Percentiles rank a stretch among this genome's conserved stretches.
phyloP scores from a whole-genome alignment of 2,888 invertebrate species.

The Uropetala carovei region DNA sequence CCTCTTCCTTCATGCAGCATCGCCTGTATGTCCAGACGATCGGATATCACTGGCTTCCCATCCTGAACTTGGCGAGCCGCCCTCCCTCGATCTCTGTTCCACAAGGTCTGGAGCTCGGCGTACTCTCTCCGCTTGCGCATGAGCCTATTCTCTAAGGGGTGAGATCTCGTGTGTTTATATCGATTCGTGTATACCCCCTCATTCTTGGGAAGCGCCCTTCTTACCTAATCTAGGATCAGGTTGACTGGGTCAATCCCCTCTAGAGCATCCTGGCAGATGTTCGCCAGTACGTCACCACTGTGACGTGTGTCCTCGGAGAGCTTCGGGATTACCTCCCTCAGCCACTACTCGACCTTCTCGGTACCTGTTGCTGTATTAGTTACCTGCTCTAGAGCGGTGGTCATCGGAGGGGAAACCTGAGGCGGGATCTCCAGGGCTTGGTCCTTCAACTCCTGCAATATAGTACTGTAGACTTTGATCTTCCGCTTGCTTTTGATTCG shows the following conservation, averaged over 20 bases:
- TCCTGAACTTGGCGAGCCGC: background rate
- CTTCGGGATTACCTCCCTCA: background rate
- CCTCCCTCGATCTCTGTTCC: background rate
- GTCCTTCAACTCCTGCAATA: background rate
- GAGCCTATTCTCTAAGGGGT: background rate
- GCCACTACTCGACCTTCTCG: background rate
- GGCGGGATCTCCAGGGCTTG: background rate
- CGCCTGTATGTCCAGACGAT: background rate
- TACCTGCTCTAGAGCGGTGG: background rate
- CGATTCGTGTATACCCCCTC: background rate
- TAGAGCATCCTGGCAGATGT: background rate
- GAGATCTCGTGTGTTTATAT: background rate
- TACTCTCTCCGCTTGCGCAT: background rate
- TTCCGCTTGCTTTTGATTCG: no score
- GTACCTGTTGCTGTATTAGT: background rate
- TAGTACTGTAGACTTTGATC: background rate
- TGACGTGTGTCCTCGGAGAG: no score
- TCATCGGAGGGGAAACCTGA: background rate
- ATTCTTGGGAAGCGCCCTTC: background rate
- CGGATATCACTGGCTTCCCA: background rate
- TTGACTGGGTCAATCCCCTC: background rate
- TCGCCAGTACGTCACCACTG: background rate
- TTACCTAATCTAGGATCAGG: background rate
- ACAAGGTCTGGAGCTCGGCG: background rate
- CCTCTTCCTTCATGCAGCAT: background rate